Percentiles rank a stretch among this genome's conserved stretches.
These are phyloP conservation scores for Dryomyza anilis DNA, from an alignment of 2,888 invertebrate genomes.

Conservation along the genomic window DNA sequence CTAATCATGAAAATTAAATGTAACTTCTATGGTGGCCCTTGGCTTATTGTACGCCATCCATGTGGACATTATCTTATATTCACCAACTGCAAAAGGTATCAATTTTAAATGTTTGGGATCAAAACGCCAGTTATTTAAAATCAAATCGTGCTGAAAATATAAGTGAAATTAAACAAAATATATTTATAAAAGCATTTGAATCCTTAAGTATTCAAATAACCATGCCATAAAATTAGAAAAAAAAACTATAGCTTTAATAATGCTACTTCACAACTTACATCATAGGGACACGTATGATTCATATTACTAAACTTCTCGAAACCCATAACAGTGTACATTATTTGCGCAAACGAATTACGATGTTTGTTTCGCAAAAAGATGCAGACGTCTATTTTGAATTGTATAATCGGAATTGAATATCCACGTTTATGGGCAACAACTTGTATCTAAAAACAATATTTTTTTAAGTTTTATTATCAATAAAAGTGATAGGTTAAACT, in stretches of 20 bases:
- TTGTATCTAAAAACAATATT: background rate
- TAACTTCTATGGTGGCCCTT: background rate
- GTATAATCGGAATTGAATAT: background rate
- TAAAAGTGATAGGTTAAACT: background rate
- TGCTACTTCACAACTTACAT: slow-evolving; percentile 21
- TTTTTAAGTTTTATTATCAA: background rate
- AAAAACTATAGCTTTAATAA: background rate
- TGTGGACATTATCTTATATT: slow-evolving; percentile 9
- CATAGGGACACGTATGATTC: slow-evolving; percentile 31
- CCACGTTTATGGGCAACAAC: background rate
- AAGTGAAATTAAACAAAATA: no score
- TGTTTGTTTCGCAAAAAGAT: slow-evolving; percentile 26
- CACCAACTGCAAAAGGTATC: slow-evolving; percentile 5
- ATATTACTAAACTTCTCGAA: slow-evolving; percentile 25
- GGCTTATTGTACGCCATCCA: slow-evolving; percentile 4
- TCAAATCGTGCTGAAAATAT: slow-evolving; percentile 30
- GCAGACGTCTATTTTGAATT: slow-evolving; percentile 26
- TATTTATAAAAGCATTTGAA: background rate
- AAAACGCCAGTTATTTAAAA: slow-evolving; percentile 9
- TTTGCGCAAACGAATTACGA: slow-evolving; percentile 28
- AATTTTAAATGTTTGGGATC: background rate
- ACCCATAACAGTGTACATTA: slow-evolving; percentile 20
- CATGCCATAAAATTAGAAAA: background rate
- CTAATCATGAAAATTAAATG: background rate
- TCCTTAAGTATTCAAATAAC: background rate